phyloP scores from a whole-genome alignment of 2,888 invertebrate genomes.

The Synanthedon vespiformis region DNA sequence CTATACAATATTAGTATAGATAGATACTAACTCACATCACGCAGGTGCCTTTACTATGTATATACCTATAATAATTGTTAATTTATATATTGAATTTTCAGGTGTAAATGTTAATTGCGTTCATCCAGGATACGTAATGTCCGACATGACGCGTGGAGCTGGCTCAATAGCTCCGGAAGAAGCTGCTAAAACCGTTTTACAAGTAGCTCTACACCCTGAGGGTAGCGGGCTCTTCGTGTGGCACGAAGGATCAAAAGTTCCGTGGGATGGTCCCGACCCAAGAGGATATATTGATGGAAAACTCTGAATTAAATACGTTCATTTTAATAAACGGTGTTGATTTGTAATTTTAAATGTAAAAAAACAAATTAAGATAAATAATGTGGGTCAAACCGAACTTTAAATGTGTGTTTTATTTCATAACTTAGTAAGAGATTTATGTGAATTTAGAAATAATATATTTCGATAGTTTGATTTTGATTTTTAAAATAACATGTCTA shows the following conservation, averaged over 20 bases:
- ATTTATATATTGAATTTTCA: slow-evolving; percentile 11
- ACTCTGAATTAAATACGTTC: not conserved
- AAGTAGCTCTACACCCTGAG: slow-evolving; percentile 22
- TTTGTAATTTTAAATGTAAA: no score
- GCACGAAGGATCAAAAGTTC: slow-evolving; percentile 36
- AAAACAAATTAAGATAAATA: no score
- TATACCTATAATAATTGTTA: no score
- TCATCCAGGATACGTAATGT: slow-evolving; percentile 56
- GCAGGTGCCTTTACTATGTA: not conserved
- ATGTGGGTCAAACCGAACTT: no score
- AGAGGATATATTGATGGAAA: slow-evolving; percentile 42
- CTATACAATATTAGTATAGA: no score
- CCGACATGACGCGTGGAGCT: slow-evolving; percentile 51
- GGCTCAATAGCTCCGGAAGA: slow-evolving; percentile 34
- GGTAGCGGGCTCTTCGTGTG: slow-evolving; percentile 39
- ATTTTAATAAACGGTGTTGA: no score
- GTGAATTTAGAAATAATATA: no score
- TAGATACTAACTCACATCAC: not conserved
- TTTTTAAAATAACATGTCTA: no score
- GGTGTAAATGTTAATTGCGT: slow-evolving; percentile 48
- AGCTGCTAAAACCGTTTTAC: slow-evolving; percentile 27
- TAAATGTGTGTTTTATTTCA: no score
- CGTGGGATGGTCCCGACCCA: slow-evolving; percentile 54
- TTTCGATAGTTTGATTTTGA: no score
- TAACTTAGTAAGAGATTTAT: not conserved